Conservation (phyloP, 2,888 invertebrate species). For the Altica lythri region DNA sequence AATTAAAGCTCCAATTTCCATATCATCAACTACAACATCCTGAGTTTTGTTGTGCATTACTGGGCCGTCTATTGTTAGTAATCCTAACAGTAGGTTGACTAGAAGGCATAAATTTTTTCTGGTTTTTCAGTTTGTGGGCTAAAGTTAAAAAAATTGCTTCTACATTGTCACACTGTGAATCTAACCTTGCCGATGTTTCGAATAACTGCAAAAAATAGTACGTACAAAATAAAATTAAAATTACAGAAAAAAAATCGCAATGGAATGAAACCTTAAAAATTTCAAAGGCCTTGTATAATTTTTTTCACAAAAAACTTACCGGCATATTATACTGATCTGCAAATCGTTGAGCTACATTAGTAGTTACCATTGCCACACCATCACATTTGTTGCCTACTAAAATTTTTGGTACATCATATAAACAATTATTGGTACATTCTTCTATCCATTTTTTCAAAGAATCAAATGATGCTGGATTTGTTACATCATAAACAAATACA, state of each 20-base stretch:
- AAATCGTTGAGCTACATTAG: slow-evolving; percentile 72
- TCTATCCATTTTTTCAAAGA: slow-evolving; percentile 75
- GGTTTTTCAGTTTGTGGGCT: slow-evolving; percentile 74
- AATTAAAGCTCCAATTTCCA: too few species aligned
- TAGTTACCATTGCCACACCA: slow-evolving; percentile 67
- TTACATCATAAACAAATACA: slow-evolving; percentile 83
- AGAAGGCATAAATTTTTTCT: slow-evolving; percentile 59
- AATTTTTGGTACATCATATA: slow-evolving; percentile 70
- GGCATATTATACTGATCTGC: slow-evolving; percentile 77
- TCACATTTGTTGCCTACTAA: slow-evolving; percentile 84
- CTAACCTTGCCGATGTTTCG: slow-evolving; percentile 80
- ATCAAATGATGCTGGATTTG: slow-evolving; percentile 65
- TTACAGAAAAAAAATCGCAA: too few species aligned
- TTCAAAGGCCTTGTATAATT: too few species aligned
- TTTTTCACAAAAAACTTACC: slow-evolving; percentile 52
- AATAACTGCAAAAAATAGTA: slow-evolving; percentile 65
- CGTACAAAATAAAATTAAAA: too few species aligned
- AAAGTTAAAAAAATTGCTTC: slow-evolving; percentile 83
- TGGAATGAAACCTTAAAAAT: too few species aligned
- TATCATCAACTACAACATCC: neutral
- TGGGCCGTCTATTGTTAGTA: neutral
- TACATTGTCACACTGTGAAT: slow-evolving; percentile 74
- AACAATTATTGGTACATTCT: slow-evolving; percentile 72
- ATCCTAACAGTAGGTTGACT: slow-evolving; percentile 18
- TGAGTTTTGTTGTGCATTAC: neutral